phyloP scores from a whole-genome alignment of 92 coral and sea anemone genomes.

The Metridium senile region DNA sequence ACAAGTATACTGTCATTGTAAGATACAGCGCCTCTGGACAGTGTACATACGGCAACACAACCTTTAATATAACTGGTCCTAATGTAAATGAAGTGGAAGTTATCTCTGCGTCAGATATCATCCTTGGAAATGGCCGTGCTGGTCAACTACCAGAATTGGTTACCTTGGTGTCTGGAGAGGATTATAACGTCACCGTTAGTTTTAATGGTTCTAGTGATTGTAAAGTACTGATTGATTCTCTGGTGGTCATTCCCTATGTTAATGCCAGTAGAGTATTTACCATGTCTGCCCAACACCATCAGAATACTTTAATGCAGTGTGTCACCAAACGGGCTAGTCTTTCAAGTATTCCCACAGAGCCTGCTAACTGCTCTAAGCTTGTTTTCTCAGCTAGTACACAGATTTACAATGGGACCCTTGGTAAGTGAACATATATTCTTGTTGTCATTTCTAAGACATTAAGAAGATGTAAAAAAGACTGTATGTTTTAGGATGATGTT shows the following conservation, averaged over 20 bases:
- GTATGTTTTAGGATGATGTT: background rate
- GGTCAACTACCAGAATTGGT: conserved; percentile 28
- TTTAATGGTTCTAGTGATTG: conserved; percentile 42
- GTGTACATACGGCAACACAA: conserved; percentile 11
- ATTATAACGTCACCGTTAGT: conserved; percentile 44
- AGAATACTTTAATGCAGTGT: conserved; percentile 50
- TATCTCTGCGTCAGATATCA: conserved; percentile 15
- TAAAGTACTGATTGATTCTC: conserved; percentile 63
- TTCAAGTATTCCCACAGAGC: conserved; percentile 26
- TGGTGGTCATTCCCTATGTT: conserved; percentile 74
- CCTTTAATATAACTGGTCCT: conserved; percentile 1
- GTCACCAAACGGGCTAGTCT: conserved; percentile 6
- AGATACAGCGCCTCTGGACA: conserved; percentile 50
- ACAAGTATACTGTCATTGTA: conserved; percentile 50
- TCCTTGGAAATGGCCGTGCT: conserved; percentile 40
- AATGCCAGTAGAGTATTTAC: conserved; percentile 59
- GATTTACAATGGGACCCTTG: conserved; percentile 83
- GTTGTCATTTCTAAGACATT: too few species aligned
- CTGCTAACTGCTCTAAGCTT: conserved; percentile 53
- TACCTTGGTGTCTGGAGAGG: conserved; percentile 21
- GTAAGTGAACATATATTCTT: too few species aligned
- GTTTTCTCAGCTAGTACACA: conserved; percentile 84
- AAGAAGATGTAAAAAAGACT: background rate
- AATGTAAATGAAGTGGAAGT: background rate
- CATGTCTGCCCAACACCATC: conserved; percentile 31